Conservation (phyloP, 2,113 vertebrate genomes). For the Salvator merianae region DNA sequence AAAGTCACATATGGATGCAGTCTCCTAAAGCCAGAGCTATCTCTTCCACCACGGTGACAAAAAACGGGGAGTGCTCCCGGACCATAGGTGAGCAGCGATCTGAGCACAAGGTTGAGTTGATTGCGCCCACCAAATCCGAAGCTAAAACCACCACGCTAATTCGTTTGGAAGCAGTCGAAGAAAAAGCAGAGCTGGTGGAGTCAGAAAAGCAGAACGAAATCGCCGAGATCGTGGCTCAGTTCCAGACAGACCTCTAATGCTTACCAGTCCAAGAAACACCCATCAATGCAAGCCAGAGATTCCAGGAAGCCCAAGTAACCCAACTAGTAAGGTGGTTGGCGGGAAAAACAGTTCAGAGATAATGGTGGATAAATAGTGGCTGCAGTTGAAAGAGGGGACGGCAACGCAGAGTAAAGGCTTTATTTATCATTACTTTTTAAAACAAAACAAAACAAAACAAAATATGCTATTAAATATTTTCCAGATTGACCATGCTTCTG, state of each 20-base stretch:
- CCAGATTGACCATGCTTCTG: background rate
- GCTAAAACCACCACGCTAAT: background rate
- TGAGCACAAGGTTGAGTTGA: slow-evolving; percentile 37
- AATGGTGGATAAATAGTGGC: background rate
- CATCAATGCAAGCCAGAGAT: background rate
- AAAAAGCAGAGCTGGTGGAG: background rate
- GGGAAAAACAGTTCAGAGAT: background rate
- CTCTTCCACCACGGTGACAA: slow-evolving; percentile 42
- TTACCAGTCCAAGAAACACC: background rate
- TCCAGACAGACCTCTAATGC: background rate
- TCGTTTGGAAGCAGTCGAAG: background rate
- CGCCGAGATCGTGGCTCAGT: background rate
- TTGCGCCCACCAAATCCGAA: slow-evolving; percentile 39
- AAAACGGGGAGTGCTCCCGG: slow-evolving; percentile 56
- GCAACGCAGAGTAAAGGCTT: background rate
- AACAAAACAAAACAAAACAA: no score
- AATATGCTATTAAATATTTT: slow-evolving; percentile 26
- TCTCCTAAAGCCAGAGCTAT: slow-evolving; percentile 27
- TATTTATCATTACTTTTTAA: background rate
- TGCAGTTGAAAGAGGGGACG: background rate
- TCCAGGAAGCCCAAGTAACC: background rate
- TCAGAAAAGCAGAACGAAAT: background rate
- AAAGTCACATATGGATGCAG: slow-evolving; percentile 73
- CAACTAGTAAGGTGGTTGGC: no score
- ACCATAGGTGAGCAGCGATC: slow-evolving; percentile 6